Conservation (phyloP, 2,797 vertebrate genomes). For the Cygnus olor region DNA sequence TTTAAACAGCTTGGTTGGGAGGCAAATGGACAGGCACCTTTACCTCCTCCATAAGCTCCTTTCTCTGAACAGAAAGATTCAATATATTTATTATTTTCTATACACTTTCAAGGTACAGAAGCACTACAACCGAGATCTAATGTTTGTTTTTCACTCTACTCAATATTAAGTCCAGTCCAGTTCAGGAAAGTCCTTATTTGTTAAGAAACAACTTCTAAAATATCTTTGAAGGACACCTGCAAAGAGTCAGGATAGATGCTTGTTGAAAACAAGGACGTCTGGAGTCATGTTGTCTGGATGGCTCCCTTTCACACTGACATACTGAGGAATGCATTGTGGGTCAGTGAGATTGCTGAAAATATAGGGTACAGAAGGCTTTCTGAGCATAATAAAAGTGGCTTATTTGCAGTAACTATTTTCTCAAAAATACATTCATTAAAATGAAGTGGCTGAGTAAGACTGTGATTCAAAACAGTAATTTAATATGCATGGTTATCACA, state of each 20-base stretch:
- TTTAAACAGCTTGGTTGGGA: background rate
- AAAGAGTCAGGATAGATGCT: background rate
- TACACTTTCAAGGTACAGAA: background rate
- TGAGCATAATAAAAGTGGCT: background rate
- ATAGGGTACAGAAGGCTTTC: background rate
- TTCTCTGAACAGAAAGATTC: background rate
- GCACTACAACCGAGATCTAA: background rate
- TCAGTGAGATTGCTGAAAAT: background rate
- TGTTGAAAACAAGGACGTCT: background rate
- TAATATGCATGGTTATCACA: background rate
- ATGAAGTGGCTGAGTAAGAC: background rate
- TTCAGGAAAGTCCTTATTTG: slow-evolving; percentile 41
- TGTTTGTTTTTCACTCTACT: background rate
- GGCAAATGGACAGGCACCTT: background rate
- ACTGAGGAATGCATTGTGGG: background rate
- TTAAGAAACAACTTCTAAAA: slow-evolving; percentile 46
- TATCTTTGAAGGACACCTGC: slow-evolving; percentile 23
- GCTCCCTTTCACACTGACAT: background rate
- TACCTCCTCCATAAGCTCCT: background rate
- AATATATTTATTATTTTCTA: background rate
- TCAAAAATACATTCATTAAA: background rate
- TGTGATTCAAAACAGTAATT: background rate
- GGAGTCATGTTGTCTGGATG: background rate
- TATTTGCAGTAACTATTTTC: background rate
- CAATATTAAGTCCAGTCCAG: background rate